Percentiles rank a stretch among this genome's conserved stretches.
These are phyloP conservation scores for Arion vulgaris DNA, from an alignment of 1,140 invertebrate genomes.

Conservation along the genomic window DNA sequence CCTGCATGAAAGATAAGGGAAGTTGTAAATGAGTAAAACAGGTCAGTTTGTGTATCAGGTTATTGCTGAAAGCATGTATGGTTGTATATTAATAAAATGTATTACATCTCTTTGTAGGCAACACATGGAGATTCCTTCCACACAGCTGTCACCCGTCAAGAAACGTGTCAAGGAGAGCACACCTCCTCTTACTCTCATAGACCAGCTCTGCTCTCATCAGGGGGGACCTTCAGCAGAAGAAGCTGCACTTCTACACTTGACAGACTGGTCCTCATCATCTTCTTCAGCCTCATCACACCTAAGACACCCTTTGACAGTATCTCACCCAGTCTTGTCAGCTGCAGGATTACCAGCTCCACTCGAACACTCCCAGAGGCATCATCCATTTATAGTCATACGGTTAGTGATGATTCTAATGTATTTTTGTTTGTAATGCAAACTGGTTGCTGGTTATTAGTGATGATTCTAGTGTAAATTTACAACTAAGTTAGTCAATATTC, in stretches of 20 bases:
- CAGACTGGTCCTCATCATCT: constrained; percentile 52
- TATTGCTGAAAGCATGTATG: too few relatives aligned
- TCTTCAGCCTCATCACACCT: constrained; percentile 41
- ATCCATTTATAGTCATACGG: constrained; percentile 36
- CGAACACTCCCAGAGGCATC: constrained; percentile 18
- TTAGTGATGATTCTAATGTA: not conserved
- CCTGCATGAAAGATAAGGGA: too few relatives aligned
- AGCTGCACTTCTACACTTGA: constrained; percentile 46
- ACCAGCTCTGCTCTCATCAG: not conserved
- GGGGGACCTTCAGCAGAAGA: constrained; percentile 23
- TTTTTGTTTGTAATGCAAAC: too few relatives aligned
- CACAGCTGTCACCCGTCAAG: constrained; percentile 94
- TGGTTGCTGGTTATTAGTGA: too few relatives aligned
- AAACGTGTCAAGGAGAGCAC: constrained; percentile 98
- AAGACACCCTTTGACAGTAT: constrained; percentile 15
- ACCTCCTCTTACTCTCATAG: constrained; percentile 74
- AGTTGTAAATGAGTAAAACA: too few relatives aligned
- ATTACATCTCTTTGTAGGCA: constrained; percentile 13
- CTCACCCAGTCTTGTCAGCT: constrained; percentile 33
- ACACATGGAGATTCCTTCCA: constrained; percentile 84
- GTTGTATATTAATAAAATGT: not conserved
- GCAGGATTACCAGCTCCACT: constrained; percentile 27
- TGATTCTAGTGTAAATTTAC: too few relatives aligned
- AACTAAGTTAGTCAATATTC: too few relatives aligned
- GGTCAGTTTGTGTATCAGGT: too few relatives aligned